Conservation (phyloP, 2,797 vertebrate species). For the Sebastes nivosus region DNA sequence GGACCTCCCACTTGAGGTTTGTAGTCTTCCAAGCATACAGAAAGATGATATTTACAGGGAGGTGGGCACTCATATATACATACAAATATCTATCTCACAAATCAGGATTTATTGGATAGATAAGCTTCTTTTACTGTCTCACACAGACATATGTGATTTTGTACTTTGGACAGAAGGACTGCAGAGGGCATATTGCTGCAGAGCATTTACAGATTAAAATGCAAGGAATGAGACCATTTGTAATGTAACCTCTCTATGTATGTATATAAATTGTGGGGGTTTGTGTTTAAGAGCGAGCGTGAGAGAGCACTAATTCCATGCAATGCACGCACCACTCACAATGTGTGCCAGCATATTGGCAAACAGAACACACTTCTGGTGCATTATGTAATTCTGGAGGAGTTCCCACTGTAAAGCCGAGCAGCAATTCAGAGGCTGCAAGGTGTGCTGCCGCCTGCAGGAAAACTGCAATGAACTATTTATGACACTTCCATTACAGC, state of each 20-base stretch:
- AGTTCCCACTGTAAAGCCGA: conserved; percentile 55
- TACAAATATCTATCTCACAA: conserved; percentile 8
- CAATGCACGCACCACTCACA: conserved; percentile 16
- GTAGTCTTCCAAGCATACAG: conserved; percentile 11
- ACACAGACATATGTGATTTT: neutral
- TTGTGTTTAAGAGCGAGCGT: neutral
- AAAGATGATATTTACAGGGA: conserved; percentile 10
- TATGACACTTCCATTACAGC: conserved; percentile 77
- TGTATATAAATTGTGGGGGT: neutral
- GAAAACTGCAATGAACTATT: conserved; percentile 74
- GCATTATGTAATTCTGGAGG: conserved; percentile 69
- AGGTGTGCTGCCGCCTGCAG: conserved; percentile 67
- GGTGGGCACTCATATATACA: conserved; percentile 3
- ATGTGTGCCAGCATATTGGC: conserved; percentile 45
- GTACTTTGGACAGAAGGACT: neutral
- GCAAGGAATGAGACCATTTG: neutral
- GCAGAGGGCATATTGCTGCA: neutral
- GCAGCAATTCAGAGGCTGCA: conserved; percentile 55
- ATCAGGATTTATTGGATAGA: conserved; percentile 7
- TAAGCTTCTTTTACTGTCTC: neutral
- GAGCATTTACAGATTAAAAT: neutral
- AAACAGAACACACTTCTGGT: conserved; percentile 51
- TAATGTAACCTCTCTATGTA: neutral
- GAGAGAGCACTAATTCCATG: conserved; percentile 15
- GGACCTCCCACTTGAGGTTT: conserved; percentile 16